Evolutionary conservation across 2,113 vertebrate species (phyloP).

Genomic region (Muscicapa adusta): DNA sequence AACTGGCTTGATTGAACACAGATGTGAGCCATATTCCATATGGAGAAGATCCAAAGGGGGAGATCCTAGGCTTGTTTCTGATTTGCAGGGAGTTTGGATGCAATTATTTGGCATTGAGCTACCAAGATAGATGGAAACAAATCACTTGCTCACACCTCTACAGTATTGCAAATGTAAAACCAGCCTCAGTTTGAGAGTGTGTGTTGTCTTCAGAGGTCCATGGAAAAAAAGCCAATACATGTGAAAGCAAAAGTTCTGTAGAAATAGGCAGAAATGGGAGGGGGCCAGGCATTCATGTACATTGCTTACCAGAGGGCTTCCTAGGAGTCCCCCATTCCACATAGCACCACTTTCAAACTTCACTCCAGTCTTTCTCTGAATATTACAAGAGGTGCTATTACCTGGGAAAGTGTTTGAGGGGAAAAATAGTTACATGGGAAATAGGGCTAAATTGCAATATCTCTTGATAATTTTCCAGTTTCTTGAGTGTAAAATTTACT

Average conservation of each 20-base stretch:
- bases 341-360: neutral
- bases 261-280: neutral
- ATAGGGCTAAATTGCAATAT: neutral
- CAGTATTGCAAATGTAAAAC: neutral
- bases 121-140: neutral
- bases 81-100: constrained; percentile 38
- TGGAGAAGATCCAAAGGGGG: constrained; percentile 58
- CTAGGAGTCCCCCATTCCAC: neutral
- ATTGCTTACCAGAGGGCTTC: neutral
- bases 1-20: constrained; percentile 72
- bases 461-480: neutral
- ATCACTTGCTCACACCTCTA: neutral
- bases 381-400: neutral
- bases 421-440: neutral
- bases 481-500: neutral
- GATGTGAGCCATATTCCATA: constrained; percentile 68
- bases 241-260: neutral
- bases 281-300: neutral
- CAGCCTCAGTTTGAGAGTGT: neutral
- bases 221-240: neutral
- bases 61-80: constrained; percentile 25
- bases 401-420: neutral
- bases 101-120: neutral
- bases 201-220: neutral
- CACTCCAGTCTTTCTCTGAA: neutral